Conservation (phyloP, 2,797 vertebrate species). For the Crocodylus rhombifer region DNA sequence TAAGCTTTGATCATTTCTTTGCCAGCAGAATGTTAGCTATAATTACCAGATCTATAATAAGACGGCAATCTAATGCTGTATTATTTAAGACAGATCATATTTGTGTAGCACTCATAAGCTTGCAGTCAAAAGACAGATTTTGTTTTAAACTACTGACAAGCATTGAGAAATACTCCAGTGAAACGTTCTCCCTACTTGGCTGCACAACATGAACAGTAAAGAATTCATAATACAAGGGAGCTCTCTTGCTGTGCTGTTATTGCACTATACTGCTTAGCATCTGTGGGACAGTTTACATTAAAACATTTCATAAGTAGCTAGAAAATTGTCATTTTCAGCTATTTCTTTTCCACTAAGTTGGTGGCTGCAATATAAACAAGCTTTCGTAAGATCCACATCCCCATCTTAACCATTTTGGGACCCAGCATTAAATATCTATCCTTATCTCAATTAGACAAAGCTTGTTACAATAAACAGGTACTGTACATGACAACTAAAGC, state of each 20-base stretch:
- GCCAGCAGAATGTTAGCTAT: constrained; percentile 29
- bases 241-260: background rate
- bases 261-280: constrained; percentile 33
- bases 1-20: constrained; percentile 15
- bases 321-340: constrained; percentile 6
- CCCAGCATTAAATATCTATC: background rate
- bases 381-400: background rate
- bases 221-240: background rate
- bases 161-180: constrained; percentile 32
- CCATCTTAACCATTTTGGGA: background rate
- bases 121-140: constrained; percentile 27
- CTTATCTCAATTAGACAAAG: background rate
- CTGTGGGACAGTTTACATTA: constrained; percentile 22
- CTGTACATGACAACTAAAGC: background rate
- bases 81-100: constrained; percentile 41
- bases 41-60: constrained; percentile 31
- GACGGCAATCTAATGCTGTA: constrained; percentile 34
- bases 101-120: constrained; percentile 45
- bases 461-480: background rate
- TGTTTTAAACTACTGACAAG: constrained; percentile 32
- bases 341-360: background rate
- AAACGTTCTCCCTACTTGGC: background rate
- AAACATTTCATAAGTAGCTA: constrained; percentile 37
- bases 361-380: constrained; percentile 35
- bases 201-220: background rate